Percentiles rank a stretch among this genome's conserved stretches.
Evolutionary conservation across 2,888 invertebrate genomes (phyloP).

Genomic region (Onchidella celtica): DNA sequence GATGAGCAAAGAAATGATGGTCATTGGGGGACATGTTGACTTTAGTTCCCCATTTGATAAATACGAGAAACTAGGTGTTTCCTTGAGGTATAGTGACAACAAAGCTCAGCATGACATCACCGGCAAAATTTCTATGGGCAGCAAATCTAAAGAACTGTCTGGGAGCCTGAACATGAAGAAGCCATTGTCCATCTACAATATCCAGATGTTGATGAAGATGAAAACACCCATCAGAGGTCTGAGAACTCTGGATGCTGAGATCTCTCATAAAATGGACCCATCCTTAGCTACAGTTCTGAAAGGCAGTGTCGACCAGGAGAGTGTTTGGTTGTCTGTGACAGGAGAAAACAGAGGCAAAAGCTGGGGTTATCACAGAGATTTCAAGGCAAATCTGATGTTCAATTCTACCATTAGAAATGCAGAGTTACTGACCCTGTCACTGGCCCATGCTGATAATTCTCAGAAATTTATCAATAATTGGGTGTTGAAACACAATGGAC

Average conservation of each 20-base stretch:
- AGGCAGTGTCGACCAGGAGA: constrained; percentile 53
- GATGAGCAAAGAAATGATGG: background rate
- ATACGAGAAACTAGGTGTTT: constrained; percentile 43
- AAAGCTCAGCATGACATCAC: constrained; percentile 50
- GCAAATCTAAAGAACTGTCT: constrained; percentile 57
- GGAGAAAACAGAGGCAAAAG: background rate
- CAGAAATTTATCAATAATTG: background rate
- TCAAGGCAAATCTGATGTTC: constrained; percentile 56
- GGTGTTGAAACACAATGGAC: constrained; percentile 10
- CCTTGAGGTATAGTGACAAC: constrained; percentile 53
- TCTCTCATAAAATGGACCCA: constrained; percentile 54
- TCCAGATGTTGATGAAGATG: constrained; percentile 57
- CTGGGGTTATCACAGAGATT: constrained; percentile 44
- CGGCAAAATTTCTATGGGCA: constrained; percentile 58
- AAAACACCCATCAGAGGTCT: constrained; percentile 62
- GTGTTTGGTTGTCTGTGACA: constrained; percentile 12
- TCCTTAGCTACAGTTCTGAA: constrained; percentile 55
- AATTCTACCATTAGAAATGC: constrained; percentile 57
- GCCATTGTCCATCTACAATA: constrained; percentile 55
- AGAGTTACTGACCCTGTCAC: constrained; percentile 14
- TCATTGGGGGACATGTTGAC: constrained; percentile 30
- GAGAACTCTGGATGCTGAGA: constrained; percentile 52
- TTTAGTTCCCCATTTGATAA: constrained; percentile 34
- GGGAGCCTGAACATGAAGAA: constrained; percentile 58
- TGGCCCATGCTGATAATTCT: constrained; percentile 53